Base-by-base conservation (phyloP, 1,140 invertebrate genomes). In the Helicoverpa armigera region DNA sequence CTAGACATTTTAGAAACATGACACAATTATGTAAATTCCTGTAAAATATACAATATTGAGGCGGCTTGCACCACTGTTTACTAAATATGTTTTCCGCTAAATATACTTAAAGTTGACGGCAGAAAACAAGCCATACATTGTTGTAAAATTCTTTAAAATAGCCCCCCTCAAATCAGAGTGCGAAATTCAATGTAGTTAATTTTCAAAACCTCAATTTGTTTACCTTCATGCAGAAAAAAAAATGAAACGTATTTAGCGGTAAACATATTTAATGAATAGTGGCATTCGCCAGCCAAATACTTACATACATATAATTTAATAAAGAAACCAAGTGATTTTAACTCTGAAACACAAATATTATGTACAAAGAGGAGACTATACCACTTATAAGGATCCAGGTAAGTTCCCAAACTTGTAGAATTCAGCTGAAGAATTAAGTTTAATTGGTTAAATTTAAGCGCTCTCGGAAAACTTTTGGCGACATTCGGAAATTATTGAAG, bases 321-420 rank as follows among this genome's bases (percentile, higher is more conserved):
- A 65, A 67, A 67, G 14, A 63, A 65, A 67, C 74, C 63, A 56
- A 48, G 72, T 73, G 81, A 81, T 51, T 54, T 72, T 65, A 65
- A 76, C 43, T 31, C 67, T 70, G 79, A 63, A 83, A 79, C 72
- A 63, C 12, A 56, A 85, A 67, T 85, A 87, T 83, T 83, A 86
- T 85, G 83, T 85, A 85, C 80, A 90, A 87, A 87, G 91, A 92
- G 87, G 91, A 92, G 86, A 89, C 86, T 63, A 91, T 92, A 81
- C 91, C 91, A 70, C 89, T 92, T 43, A 92, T 92, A 87, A 83
- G 86, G 87, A 88, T 92, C 61, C 87, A 91, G 90, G 91, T 92
- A 80, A 89, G 91, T 86, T 83, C 54, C 11, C 58, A 61, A 61
- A 61, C 23, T 61, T 29, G 18, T 56, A 16, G 5, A 58, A 58